phyloP scores from a whole-genome alignment of 2,797 vertebrate species.

The Phoeniculus purpureus region DNA sequence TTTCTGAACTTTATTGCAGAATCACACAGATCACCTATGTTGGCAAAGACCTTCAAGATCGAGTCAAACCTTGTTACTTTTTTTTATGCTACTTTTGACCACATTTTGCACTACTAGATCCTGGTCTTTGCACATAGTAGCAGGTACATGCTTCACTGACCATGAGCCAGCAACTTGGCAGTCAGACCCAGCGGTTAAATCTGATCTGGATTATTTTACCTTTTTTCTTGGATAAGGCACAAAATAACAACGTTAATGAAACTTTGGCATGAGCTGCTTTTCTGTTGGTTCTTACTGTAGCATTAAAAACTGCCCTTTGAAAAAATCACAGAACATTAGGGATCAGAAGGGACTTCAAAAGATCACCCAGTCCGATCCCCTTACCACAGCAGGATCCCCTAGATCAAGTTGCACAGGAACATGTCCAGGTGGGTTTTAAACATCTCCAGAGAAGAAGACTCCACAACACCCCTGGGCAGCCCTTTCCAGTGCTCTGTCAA shows the following conservation, averaged over 20 bases:
- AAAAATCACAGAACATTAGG: not conserved
- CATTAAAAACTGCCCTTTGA: not conserved
- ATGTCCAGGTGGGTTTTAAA: too few relatives aligned
- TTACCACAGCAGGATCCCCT: too few relatives aligned
- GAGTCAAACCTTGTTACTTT: too few relatives aligned
- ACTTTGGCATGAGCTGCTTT: not conserved
- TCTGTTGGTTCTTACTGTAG: not conserved
- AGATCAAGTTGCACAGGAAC: too few relatives aligned
- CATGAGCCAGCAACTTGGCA: not conserved
- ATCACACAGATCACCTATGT: too few relatives aligned
- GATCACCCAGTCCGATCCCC: too few relatives aligned
- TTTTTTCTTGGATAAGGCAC: not conserved
- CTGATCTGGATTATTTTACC: not conserved
- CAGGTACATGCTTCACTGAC: not conserved
- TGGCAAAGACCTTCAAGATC: too few relatives aligned
- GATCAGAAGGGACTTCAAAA: too few relatives aligned
- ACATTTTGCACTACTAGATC: not conserved
- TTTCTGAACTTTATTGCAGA: not conserved
- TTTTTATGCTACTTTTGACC: not conserved
- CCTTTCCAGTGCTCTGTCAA: too few relatives aligned
- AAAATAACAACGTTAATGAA: not conserved
- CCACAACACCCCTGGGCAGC: too few relatives aligned
- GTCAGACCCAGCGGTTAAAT: not conserved
- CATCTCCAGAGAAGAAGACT: too few relatives aligned
- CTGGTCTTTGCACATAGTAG: not conserved